Conservation (phyloP, 2,113 vertebrate species). For the Pao palembangensis region DNA sequence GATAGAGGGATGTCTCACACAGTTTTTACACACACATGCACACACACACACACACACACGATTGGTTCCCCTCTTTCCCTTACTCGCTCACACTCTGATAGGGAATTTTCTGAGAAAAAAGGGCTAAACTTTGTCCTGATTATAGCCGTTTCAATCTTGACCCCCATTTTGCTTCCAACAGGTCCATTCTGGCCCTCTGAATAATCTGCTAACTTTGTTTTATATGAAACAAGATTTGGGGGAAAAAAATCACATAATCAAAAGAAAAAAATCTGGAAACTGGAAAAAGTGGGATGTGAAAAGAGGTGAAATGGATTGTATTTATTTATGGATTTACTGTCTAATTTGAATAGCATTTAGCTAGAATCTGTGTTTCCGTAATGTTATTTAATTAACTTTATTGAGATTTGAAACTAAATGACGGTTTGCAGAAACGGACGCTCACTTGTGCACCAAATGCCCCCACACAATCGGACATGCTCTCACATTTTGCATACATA, state of each 20-base stretch:
- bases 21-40: background rate
- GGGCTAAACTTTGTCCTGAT: slow-evolving; percentile 49
- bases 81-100: slow-evolving; percentile 27
- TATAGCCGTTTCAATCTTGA: slow-evolving; percentile 43
- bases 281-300: too few species aligned
- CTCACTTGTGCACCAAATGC: slow-evolving; percentile 59
- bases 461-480: slow-evolving; percentile 63
- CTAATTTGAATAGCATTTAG: too few species aligned
- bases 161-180: slow-evolving; percentile 27
- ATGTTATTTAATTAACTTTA: too few species aligned
- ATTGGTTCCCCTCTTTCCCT: slow-evolving; percentile 37
- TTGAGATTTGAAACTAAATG: slow-evolving; percentile 34
- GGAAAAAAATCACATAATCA: too few species aligned
- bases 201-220: too few species aligned
- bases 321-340: too few species aligned
- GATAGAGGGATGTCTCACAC: slow-evolving; percentile 50
- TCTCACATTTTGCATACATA: slow-evolving; percentile 50
- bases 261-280: too few species aligned
- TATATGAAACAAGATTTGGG: too few species aligned
- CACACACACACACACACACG: slow-evolving; percentile 3
- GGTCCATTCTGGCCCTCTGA: slow-evolving; percentile 23
- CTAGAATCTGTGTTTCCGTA: too few species aligned
- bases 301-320: too few species aligned
- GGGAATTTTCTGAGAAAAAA: slow-evolving; percentile 26
- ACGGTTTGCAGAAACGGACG: slow-evolving; percentile 52